These are phyloP conservation scores for Phylloscopus trochiloides DNA, from an alignment of 2,113 vertebrate genomes.

Conservation along the genomic window DNA sequence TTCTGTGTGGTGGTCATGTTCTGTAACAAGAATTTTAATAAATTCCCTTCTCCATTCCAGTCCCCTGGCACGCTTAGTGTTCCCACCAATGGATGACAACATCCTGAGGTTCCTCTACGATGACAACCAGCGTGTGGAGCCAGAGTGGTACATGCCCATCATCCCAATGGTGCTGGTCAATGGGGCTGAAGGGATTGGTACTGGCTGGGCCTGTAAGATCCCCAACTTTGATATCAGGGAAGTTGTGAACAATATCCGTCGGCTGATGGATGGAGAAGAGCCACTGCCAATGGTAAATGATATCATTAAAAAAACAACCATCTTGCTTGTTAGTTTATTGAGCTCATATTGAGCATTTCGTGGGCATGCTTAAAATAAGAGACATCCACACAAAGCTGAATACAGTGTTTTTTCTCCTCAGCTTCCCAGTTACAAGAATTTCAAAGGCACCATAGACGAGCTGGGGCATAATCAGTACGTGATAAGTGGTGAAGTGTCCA, in stretches of 20 bases:
- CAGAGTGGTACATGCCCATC: constrained; percentile 97
- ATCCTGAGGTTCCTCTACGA: constrained; percentile 89
- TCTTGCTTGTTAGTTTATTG: not conserved
- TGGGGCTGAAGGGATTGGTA: constrained; percentile 93
- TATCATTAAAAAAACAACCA: not conserved
- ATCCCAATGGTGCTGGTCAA: constrained; percentile 92
- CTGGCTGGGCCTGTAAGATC: constrained; percentile 94
- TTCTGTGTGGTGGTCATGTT: fast-evolving
- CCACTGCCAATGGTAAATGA: constrained; percentile 87
- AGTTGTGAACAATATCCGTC: constrained; percentile 87
- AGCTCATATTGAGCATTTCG: not conserved
- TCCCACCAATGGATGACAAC: constrained; percentile 88
- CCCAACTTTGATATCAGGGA: constrained; percentile 91
- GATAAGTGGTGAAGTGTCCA: constrained; percentile 89
- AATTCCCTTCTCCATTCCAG: constrained; percentile 64
- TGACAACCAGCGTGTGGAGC: constrained; percentile 96
- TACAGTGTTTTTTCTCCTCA: constrained; percentile 41
- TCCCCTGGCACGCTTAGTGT: constrained; percentile 85
- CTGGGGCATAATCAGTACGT: constrained; percentile 87
- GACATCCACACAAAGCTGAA: not conserved
- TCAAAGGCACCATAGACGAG: constrained; percentile 89
- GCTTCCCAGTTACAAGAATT: constrained; percentile 94
- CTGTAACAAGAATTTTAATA: not conserved
- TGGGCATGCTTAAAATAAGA: not conserved
- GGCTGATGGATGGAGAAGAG: constrained; percentile 88